phyloP scores from a whole-genome alignment of 2,888 invertebrate genomes.

The Drosophila dives region DNA sequence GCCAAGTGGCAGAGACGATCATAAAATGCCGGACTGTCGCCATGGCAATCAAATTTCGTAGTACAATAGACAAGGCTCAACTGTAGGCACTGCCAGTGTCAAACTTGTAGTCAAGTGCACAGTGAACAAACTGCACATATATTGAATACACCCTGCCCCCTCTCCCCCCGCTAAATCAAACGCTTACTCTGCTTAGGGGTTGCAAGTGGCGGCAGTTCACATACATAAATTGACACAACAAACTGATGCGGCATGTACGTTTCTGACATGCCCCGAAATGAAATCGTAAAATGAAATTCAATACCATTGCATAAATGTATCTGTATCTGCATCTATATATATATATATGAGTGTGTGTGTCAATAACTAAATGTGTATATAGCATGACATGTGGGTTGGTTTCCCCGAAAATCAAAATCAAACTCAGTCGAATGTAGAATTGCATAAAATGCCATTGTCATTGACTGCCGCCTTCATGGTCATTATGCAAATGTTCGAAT shows the following conservation, averaged over 20 bases:
- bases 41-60: slow-evolving; percentile 46
- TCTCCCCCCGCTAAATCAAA: too few species aligned
- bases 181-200: slow-evolving; percentile 43
- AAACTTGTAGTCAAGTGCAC: slow-evolving; percentile 54
- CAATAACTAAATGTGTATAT: background rate
- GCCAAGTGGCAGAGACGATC: slow-evolving; percentile 47
- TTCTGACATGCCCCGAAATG: slow-evolving; percentile 57
- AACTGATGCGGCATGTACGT: slow-evolving; percentile 49
- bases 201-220: slow-evolving; percentile 47
- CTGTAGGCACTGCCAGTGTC: slow-evolving; percentile 47
- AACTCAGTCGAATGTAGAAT: slow-evolving; percentile 38
- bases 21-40: slow-evolving; percentile 44
- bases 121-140: slow-evolving; percentile 28
- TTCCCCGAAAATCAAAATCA: slow-evolving; percentile 20
- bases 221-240: slow-evolving; percentile 71
- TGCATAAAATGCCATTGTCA: slow-evolving; percentile 56
- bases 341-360: background rate
- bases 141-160: slow-evolving; percentile 11
- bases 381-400: background rate
- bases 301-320: slow-evolving; percentile 36
- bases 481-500: slow-evolving; percentile 52
- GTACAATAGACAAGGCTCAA: slow-evolving; percentile 51
- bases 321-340: background rate
- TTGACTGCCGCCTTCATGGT: slow-evolving; percentile 28
- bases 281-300: slow-evolving; percentile 73